Evolutionary conservation across 2,888 invertebrate species (phyloP).

Genomic region (Tetropium fuscum): DNA sequence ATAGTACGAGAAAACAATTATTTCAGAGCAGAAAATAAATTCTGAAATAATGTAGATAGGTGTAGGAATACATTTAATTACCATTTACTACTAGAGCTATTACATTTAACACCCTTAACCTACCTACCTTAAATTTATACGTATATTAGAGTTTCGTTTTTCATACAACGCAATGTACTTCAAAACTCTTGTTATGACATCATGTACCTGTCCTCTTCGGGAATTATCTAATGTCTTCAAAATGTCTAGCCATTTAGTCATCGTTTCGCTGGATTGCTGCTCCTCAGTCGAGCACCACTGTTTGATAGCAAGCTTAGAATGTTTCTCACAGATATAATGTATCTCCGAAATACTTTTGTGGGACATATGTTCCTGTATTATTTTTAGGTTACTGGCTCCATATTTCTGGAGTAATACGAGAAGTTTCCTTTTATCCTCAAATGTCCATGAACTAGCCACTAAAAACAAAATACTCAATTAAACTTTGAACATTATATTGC

Average conservation of each 20-base stretch:
- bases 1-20: too few relatives aligned
- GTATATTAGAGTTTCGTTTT: conserved; percentile 40
- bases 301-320: conserved; percentile 47
- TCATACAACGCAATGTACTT: conserved; percentile 61
- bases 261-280: conserved; percentile 41
- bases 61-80: too few relatives aligned
- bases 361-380: conserved; percentile 53
- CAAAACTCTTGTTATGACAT: conserved; percentile 55
- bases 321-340: conserved; percentile 50
- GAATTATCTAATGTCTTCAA: conserved; percentile 41
- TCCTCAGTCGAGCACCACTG: conserved; percentile 27
- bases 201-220: conserved; percentile 38
- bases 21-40: too few relatives aligned
- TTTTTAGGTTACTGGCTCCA: conserved; percentile 53
- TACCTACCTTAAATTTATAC: conserved; percentile 52
- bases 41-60: too few relatives aligned
- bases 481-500: too few relatives aligned
- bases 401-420: conserved; percentile 50
- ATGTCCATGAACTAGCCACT: conserved; percentile 45
- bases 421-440: conserved; percentile 52
- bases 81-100: too few relatives aligned
- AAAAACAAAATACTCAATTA: background rate
- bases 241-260: conserved; percentile 57
- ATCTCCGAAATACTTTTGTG: conserved; percentile 53
- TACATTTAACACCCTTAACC: too few relatives aligned